phyloP scores from a whole-genome alignment of 2,888 invertebrate species.

The Eilema griseolum region DNA sequence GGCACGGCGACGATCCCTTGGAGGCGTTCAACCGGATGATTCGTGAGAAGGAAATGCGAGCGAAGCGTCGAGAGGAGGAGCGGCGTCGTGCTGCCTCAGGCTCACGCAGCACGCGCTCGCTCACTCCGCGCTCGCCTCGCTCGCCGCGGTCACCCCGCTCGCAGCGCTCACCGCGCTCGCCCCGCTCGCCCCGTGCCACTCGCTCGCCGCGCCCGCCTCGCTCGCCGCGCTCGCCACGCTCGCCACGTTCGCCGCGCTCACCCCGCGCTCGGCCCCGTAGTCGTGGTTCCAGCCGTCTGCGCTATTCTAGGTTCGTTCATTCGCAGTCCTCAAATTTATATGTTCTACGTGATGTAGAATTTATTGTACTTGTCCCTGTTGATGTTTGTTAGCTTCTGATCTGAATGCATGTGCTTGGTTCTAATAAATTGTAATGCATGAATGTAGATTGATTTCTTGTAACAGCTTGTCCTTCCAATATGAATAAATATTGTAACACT shows the following conservation, averaged over 20 bases:
- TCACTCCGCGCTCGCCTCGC: slow-evolving; percentile 76
- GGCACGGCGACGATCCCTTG: slow-evolving; percentile 93
- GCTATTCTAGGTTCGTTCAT: slow-evolving; percentile 79
- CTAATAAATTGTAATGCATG: slow-evolving; percentile 28
- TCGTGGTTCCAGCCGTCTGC: slow-evolving; percentile 71
- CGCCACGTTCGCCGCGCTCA: slow-evolving; percentile 48
- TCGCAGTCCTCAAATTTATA: slow-evolving; percentile 33
- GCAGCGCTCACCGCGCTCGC: slow-evolving; percentile 57
- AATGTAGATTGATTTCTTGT: slow-evolving; percentile 28
- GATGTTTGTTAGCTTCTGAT: slow-evolving; percentile 34
- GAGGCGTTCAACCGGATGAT: slow-evolving; percentile 95
- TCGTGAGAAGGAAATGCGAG: slow-evolving; percentile 93
- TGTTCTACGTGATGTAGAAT: slow-evolving; percentile 23
- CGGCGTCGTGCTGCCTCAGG: slow-evolving; percentile 85
- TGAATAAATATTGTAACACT: slow-evolving; percentile 16
- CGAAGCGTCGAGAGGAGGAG: slow-evolving; percentile 88
- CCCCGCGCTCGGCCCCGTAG: slow-evolving; percentile 70
- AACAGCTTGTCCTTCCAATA: slow-evolving; percentile 26
- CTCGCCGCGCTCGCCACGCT: slow-evolving; percentile 44
- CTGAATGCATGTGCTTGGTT: slow-evolving; percentile 41
- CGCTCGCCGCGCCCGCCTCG: slow-evolving; percentile 51
- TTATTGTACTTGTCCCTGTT: slow-evolving; percentile 13
- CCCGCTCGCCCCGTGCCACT: slow-evolving; percentile 58
- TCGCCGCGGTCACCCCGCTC: slow-evolving; percentile 63
- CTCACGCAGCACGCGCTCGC: slow-evolving; percentile 69